A percentile compares a stretch with the other conserved stretches of the same genome.
Conservation (phyloP, 1,140 invertebrate species). For the Drosophila albomicans region DNA sequence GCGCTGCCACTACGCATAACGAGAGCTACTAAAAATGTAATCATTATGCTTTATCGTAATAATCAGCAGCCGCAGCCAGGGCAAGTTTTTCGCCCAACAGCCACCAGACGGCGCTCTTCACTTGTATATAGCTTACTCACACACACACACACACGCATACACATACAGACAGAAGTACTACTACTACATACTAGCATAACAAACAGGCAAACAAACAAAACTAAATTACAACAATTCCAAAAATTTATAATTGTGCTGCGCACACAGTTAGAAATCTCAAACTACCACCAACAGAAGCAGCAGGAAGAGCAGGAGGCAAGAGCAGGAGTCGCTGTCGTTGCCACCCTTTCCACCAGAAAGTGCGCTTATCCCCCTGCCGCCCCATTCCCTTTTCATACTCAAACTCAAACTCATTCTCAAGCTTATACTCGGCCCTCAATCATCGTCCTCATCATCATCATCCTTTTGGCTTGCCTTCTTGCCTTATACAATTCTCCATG, state of each 20-base stretch:
- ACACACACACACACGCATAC: constrained; percentile 39
- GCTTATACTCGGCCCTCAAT: constrained; percentile 66
- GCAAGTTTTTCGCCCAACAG: constrained; percentile 47
- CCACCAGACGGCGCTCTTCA: constrained; percentile 60
- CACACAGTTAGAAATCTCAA: constrained; percentile 73
- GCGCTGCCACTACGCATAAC: constrained; percentile 31
- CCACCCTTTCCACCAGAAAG: constrained; percentile 1
- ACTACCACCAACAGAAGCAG: constrained; percentile 62
- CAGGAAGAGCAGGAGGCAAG: constrained; percentile 24
- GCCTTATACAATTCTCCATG: constrained; percentile 72
- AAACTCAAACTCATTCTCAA: constrained; percentile 46
- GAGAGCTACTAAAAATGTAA: constrained; percentile 80
- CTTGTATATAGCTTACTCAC: constrained; percentile 38
- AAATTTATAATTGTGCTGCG: constrained; percentile 81
- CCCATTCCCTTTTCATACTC: constrained; percentile 27
- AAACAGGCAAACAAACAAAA: constrained; percentile 82
- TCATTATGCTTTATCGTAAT: constrained; percentile 83
- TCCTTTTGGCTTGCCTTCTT: constrained; percentile 72
- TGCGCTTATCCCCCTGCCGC: constrained; percentile 14
- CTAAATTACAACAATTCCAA: constrained; percentile 83
- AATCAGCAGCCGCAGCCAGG: constrained; percentile 71
- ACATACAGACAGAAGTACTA: constrained; percentile 26
- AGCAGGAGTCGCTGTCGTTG: constrained; percentile 5
- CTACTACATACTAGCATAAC: constrained; percentile 63
- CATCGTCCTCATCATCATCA: constrained; percentile 68